Conservation (phyloP, 2,888 invertebrate genomes). For the Coronaproctus castanopsis region DNA sequence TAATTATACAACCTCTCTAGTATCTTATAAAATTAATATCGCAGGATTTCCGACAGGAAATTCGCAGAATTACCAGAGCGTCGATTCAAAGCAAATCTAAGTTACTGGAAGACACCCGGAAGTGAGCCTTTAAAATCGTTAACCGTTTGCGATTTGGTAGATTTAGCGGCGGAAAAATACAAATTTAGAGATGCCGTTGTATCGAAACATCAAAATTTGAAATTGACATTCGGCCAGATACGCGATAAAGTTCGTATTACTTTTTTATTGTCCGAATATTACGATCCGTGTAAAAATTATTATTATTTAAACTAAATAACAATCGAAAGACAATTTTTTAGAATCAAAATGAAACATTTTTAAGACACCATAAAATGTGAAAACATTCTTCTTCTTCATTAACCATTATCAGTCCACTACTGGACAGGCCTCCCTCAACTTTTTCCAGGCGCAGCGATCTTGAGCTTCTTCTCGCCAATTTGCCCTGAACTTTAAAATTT, state of each 20-base stretch:
- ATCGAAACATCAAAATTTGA: constrained; percentile 11
- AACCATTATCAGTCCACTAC: too few species aligned
- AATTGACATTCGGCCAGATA: constrained; percentile 7
- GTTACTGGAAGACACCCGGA: constrained; percentile 12
- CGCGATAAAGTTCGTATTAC: not conserved
- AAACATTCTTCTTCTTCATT: too few species aligned
- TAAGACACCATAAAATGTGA: too few species aligned
- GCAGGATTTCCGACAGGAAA: not conserved
- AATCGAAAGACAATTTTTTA: too few species aligned
- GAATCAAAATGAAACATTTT: too few species aligned
- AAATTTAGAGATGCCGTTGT: constrained; percentile 28
- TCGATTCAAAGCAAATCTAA: constrained; percentile 4
- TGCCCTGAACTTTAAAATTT: too few species aligned
- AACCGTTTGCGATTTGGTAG: constrained; percentile 38
- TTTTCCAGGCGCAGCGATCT: too few species aligned
- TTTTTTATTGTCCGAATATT: not conserved
- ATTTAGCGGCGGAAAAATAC: constrained; percentile 32
- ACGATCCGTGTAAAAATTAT: not conserved
- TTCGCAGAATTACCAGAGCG: not conserved
- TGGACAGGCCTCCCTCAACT: too few species aligned
- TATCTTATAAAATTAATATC: too few species aligned
- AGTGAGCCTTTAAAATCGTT: constrained; percentile 10
- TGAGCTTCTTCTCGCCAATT: too few species aligned
- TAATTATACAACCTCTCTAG: too few species aligned
- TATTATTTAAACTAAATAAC: constrained; percentile 4